phyloP scores from a whole-genome alignment of 2,888 invertebrate species.

The Pemphredon lugubris region DNA sequence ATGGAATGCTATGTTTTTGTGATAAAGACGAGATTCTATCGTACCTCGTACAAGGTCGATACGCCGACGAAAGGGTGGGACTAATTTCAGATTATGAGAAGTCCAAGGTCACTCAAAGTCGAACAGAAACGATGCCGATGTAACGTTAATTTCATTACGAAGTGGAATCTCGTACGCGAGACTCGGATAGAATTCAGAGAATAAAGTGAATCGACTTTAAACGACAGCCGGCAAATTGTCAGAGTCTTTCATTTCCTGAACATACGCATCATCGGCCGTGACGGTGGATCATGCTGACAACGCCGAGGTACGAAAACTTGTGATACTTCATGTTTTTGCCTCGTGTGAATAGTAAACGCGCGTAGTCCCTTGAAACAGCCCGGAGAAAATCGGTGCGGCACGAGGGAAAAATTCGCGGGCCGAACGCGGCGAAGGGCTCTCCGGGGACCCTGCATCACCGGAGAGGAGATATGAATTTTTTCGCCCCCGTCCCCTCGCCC shows the following conservation, averaged over 20 bases:
- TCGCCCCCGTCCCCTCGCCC: background rate
- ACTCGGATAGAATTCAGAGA: too few relatives aligned
- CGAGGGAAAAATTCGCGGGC: constrained; percentile 30
- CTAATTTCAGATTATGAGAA: constrained; percentile 7
- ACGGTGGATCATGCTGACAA: background rate
- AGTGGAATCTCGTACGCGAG: too few relatives aligned
- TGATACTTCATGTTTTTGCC: constrained; percentile 1
- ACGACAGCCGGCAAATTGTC: too few relatives aligned
- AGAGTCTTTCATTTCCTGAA: too few relatives aligned
- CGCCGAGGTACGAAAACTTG: background rate
- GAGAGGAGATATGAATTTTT: constrained; percentile 50
- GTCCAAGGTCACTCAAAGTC: background rate
- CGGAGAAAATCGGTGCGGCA: constrained; percentile 23
- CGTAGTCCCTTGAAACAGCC: constrained; percentile 4
- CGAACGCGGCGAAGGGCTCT: constrained; percentile 30
- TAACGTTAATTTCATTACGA: too few relatives aligned
- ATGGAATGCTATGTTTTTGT: constrained; percentile 50
- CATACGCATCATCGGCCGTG: too few relatives aligned
- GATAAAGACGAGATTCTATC: constrained; percentile 48
- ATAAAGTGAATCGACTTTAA: too few relatives aligned
- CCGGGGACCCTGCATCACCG: constrained; percentile 24
- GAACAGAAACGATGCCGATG: background rate
- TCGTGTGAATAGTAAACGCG: constrained; percentile 27
- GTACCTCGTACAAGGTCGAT: constrained; percentile 3
- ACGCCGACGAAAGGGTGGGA: too few relatives aligned